Conservation (phyloP, 1,140 invertebrate species). For the Drosophila albomicans region DNA sequence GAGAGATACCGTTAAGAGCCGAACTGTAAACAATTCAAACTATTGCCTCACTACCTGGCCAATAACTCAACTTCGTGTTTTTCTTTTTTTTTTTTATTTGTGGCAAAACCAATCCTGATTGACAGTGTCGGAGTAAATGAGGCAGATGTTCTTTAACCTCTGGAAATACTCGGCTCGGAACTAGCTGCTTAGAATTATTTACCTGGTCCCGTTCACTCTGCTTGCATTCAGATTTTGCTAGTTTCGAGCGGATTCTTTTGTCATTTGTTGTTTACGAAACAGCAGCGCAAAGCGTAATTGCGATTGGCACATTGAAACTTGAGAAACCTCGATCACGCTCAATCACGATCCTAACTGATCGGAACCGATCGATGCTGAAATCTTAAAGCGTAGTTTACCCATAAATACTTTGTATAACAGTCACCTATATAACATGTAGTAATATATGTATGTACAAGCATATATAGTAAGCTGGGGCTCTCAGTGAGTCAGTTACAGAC, state of each 20-base stretch:
- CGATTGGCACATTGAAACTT: slow-evolving; percentile 27
- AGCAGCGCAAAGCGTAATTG: slow-evolving; percentile 15
- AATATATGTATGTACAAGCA: neutral
- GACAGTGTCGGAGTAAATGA: slow-evolving; percentile 24
- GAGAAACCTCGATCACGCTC: slow-evolving; percentile 13
- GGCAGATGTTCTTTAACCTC: slow-evolving; percentile 62
- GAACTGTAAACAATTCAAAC: slow-evolving; percentile 24
- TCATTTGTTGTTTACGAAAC: slow-evolving; percentile 40
- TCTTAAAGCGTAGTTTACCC: slow-evolving; percentile 1
- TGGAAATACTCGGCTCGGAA: slow-evolving; percentile 25
- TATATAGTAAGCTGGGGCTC: neutral
- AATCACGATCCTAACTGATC: neutral
- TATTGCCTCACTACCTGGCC: slow-evolving; percentile 56
- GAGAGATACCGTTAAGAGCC: slow-evolving; percentile 52
- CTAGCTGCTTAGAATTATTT: slow-evolving; percentile 9
- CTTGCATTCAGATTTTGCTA: slow-evolving; percentile 51
- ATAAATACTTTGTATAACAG: neutral
- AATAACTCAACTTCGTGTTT: slow-evolving; percentile 45
- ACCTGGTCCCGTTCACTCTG: slow-evolving; percentile 14
- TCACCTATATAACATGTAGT: neutral
- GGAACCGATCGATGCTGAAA: neutral
- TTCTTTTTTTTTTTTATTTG: too few relatives aligned
- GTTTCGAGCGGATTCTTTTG: slow-evolving; percentile 39
- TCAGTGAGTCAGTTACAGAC: slow-evolving; percentile 1
- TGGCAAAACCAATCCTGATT: slow-evolving; percentile 48